phyloP scores from a whole-genome alignment of 2,888 invertebrate genomes.

The Odontocolon sp. region DNA sequence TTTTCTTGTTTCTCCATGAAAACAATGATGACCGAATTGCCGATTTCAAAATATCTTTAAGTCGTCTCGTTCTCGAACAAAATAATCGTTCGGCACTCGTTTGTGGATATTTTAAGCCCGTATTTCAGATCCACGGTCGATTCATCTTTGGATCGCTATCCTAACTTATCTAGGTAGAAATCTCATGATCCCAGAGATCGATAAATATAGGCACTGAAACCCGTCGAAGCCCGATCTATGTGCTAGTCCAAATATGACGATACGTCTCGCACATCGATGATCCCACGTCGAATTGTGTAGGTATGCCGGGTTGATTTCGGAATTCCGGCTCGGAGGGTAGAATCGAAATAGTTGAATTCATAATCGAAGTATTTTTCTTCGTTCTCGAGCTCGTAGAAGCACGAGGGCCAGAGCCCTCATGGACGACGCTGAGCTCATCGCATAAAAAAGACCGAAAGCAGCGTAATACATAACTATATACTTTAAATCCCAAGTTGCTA shows the following conservation, averaged over 20 bases:
- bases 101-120: slow-evolving; percentile 53
- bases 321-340: slow-evolving; percentile 25
- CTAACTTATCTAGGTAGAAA: slow-evolving; percentile 61
- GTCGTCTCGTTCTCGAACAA: not conserved
- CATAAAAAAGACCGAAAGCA: not conserved
- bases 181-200: slow-evolving; percentile 58
- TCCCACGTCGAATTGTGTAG: slow-evolving; percentile 7
- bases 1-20: too few relatives aligned
- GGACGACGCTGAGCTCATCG: too few relatives aligned
- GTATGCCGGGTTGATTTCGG: too few relatives aligned
- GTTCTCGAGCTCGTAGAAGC: slow-evolving; percentile 16
- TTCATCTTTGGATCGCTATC: slow-evolving; percentile 66
- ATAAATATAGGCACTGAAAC: too few relatives aligned
- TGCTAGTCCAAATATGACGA: slow-evolving; percentile 43
- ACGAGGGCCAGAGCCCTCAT: not conserved
- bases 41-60: not conserved
- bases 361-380: slow-evolving; percentile 60
- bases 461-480: too few relatives aligned
- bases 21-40: too few relatives aligned
- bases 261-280: slow-evolving; percentile 36
- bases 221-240: slow-evolving; percentile 56
- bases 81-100: slow-evolving; percentile 49
- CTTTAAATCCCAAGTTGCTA: not conserved
- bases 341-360: slow-evolving; percentile 56
- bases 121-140: slow-evolving; percentile 55